phyloP scores from a whole-genome alignment of 2,797 vertebrate genomes.

The Petrocephalus sullivani region DNA sequence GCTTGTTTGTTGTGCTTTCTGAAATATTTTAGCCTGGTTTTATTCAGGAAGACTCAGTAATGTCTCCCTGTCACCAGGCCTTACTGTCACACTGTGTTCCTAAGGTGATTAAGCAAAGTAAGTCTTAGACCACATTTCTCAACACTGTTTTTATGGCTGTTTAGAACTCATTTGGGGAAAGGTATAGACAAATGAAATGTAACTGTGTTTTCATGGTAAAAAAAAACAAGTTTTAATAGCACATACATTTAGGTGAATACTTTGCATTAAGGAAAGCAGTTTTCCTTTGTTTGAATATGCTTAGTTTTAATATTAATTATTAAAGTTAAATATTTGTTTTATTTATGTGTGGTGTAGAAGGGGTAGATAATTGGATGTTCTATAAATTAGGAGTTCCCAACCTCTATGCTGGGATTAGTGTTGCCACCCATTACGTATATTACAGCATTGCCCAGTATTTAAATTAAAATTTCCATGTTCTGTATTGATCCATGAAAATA shows the following conservation, averaged over 20 bases:
- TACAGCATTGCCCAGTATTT: neutral
- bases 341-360: neutral
- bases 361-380: neutral
- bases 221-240: neutral
- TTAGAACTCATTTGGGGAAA: neutral
- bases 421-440: neutral
- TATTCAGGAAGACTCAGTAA: neutral
- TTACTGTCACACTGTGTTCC: neutral
- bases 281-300: neutral
- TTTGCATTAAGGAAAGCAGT: neutral
- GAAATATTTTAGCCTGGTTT: neutral
- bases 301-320: neutral
- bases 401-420: neutral
- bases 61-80: neutral
- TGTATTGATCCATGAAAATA: neutral
- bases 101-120: neutral
- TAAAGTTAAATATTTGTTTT: neutral
- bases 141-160: neutral
- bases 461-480: neutral
- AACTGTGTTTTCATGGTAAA: neutral
- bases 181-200: neutral
- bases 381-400: neutral
- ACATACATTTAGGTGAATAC: neutral
- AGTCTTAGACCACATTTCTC: neutral
- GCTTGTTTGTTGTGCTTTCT: neutral